A percentile compares a stretch with the other conserved stretches of the same genome.
Evolutionary conservation across 2,888 invertebrate genomes (phyloP).

Genomic region (Osedax frankpressi): DNA sequence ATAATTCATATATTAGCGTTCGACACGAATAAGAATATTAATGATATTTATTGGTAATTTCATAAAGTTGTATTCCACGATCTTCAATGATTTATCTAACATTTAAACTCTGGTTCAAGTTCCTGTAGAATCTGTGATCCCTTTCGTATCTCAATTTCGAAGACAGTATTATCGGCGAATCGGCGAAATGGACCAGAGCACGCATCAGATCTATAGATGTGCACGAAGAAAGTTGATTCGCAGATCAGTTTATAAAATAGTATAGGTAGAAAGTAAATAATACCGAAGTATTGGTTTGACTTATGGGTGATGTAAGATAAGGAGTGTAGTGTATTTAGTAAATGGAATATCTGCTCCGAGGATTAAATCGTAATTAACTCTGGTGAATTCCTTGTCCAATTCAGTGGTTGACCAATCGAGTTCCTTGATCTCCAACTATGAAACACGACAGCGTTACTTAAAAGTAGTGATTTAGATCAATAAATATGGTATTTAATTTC

Average conservation of each 20-base stretch:
- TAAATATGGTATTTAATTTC: not conserved
- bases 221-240: not conserved
- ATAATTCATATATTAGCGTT: too few relatives aligned
- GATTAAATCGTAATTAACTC: constrained; percentile 34
- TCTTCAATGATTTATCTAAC: not conserved
- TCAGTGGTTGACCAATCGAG: constrained; percentile 33
- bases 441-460: not conserved
- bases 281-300: too few relatives aligned
- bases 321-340: too few relatives aligned
- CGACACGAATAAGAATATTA: too few relatives aligned
- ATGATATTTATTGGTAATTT: too few relatives aligned
- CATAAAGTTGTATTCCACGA: not conserved
- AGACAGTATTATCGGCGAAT: not conserved
- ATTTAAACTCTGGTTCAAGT: not conserved
- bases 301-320: too few relatives aligned
- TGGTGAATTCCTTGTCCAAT: constrained; percentile 25
- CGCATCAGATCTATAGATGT: not conserved
- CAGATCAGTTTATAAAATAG: too few relatives aligned
- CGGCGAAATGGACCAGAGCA: not conserved
- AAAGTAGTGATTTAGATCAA: constrained; percentile 2
- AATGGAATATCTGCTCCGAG: constrained; percentile 45
- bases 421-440: constrained; percentile 23
- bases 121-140: not conserved
- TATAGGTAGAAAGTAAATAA: too few relatives aligned
- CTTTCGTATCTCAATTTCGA: not conserved